Evolutionary conservation across 2,113 vertebrate genomes (phyloP), one percentile per base, ranked within the genome.

Genomic region (Dascyllus trimaculatus): DNA sequence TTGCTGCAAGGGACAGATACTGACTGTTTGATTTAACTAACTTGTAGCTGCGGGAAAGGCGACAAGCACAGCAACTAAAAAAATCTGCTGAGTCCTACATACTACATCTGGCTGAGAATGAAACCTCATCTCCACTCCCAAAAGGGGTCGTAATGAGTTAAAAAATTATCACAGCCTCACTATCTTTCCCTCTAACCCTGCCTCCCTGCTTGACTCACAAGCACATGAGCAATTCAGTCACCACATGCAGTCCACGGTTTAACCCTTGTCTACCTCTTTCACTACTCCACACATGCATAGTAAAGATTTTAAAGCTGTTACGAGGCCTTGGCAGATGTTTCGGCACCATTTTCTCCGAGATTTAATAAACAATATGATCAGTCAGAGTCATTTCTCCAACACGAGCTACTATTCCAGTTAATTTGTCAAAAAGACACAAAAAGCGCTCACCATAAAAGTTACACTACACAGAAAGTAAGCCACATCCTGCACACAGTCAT

Each of bases 161-260:
- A 91, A 85, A 81, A 81, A 69, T 74, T 54, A 88, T 84, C 81
- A 66, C 59, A 65, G 54, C 61, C 48, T 81, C 69, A 65, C 70
- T 80, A 85, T 90, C 74, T 83, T 56, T 25, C 57, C 65, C 60
- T 52, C 29, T 1, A 18, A 35, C 72, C 58, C 76, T 71, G 76
- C 79, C 80, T 68, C 75, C 46, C 74, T 49, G 60, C 77, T 87
- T 91, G 90, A 91, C 84, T 91, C 91, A 92, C 81, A 72, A 80
- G 91, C 90, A 91, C 93, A 93, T 90, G 90, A 92, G 91, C 71
- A 68, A 79, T 69, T 86, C 85, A 89, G 81, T 58, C 58, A 29
- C 64, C 57, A 48, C 66, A 83, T 80, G 70, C 68, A 58, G 80
- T 59, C 64, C 65, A 43, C 40, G 13, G n/a, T 77, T 91, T 88